Conservation (phyloP, 1,140 invertebrate genomes). For the Leptinotarsa defecta region DNA sequence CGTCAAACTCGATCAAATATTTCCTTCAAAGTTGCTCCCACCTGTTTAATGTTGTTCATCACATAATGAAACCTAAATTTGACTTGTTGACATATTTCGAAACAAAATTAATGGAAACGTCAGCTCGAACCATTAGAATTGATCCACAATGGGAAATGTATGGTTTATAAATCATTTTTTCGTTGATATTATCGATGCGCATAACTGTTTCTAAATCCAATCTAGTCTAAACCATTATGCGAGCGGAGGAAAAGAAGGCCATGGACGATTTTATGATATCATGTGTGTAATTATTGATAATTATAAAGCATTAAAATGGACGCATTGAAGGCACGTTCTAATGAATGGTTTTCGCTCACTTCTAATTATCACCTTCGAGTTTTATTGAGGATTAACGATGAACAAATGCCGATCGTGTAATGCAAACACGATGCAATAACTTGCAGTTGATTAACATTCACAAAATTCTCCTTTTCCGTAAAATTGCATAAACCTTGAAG, state of each 20-base stretch:
- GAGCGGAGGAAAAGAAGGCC: conserved; percentile 18
- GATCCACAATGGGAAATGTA: background rate
- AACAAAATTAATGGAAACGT: background rate
- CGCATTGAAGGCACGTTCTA: conserved; percentile 26
- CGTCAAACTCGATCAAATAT: no score
- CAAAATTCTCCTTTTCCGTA: no score
- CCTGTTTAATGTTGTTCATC: no score
- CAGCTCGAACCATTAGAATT: no score
- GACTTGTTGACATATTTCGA: background rate
- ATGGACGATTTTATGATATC: conserved; percentile 28
- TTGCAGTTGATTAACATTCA: no score
- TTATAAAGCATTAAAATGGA: conserved; percentile 24
- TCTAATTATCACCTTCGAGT: conserved; percentile 18
- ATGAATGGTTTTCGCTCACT: conserved; percentile 14
- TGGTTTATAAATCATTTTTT: conserved; percentile 9
- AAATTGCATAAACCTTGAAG: no score
- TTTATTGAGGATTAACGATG: background rate
- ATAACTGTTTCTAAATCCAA: conserved; percentile 18
- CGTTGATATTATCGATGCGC: conserved; percentile 16
- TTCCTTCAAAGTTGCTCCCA: no score
- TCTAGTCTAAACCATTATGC: background rate
- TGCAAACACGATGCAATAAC: no score
- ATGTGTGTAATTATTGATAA: conserved; percentile 27
- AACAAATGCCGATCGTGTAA: background rate
- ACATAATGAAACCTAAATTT: no score